Evolutionary conservation across 1,140 invertebrate species (phyloP), one percentile per base, ranked within the genome.

Genomic region (Pseudomyrmex gracilis): DNA sequence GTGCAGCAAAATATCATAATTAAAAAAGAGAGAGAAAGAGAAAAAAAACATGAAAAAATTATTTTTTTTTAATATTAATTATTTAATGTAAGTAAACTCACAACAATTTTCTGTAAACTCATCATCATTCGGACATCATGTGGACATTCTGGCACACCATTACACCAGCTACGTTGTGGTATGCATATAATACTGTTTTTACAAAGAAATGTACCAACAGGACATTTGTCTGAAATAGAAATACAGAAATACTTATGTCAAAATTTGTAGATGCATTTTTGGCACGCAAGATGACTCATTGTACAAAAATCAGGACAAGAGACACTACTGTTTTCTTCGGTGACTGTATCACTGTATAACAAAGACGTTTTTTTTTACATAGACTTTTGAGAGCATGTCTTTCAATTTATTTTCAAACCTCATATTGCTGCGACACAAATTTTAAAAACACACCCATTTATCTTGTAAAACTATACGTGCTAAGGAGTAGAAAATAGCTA

Each of bases 141-240:
- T 10, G 95, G 94, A 94, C 97, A 98, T 90, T 98, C 96, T 2
- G 84, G 67, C 24, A 94, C 88, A 2, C 95, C 94, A 91, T 97
- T 95, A 92, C 97, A 97, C 78, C 97, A 94, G 85, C 95, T 94
- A 87, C 95, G 95, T 85, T 95, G 95, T 7, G 95, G 95, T 7
- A 97, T 95, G 91, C 97, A 98, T 66, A 95, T 95, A n/a, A 94
- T 94, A 74, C 96, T 97, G 68, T 95, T 95, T 10, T 94, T 92
- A 92, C 97, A 98, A 60, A 95, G 94, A 92, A 97, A 97, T 64
- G 96, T 95, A 82, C 96, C 96, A 57, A 95, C 92, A 2, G 95
- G 95, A 93, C 97, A 97, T 10, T 87, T 67, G 43, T 93, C 92
- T 91, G 83, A 17, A 87, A 89, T 85, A 83, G 15, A 17, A 34